Evolutionary conservation across 2,797 vertebrate genomes (phyloP).

Genomic region (Pseudochromis fuscus): DNA sequence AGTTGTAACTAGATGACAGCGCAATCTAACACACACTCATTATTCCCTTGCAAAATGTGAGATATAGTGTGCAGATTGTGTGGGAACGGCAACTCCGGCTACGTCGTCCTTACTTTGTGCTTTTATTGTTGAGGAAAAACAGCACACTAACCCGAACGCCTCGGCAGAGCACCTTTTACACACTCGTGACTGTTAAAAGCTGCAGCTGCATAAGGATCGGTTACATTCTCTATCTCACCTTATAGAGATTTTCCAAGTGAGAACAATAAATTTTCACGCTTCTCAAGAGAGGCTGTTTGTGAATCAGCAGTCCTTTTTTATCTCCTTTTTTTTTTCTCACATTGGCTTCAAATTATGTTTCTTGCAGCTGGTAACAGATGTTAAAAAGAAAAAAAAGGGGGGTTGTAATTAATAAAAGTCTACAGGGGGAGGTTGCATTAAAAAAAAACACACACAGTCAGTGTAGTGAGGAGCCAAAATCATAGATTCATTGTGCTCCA

Average conservation of each 20-base stretch:
- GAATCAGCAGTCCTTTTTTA: conserved; percentile 29
- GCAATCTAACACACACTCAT: conserved; percentile 14
- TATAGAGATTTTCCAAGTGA: conserved; percentile 63
- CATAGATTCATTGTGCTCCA: conserved; percentile 32
- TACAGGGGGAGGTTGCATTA: conserved; percentile 62
- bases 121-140: conserved; percentile 75
- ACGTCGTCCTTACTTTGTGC: conserved; percentile 60
- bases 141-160: conserved; percentile 48
- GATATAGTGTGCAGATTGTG: conserved; percentile 27
- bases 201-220: conserved; percentile 77
- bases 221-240: conserved; percentile 80
- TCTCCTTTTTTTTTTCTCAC: background rate
- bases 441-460: too few relatives aligned
- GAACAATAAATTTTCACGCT: conserved; percentile 63
- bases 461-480: conserved; percentile 62
- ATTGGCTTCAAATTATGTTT: conserved; percentile 70
- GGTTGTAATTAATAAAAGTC: conserved; percentile 71
- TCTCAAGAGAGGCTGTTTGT: conserved; percentile 41
- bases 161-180: conserved; percentile 65
- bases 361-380: conserved; percentile 75
- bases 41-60: conserved; percentile 18
- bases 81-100: conserved; percentile 60
- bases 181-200: conserved; percentile 59
- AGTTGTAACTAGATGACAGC: conserved; percentile 29
- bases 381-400: conserved; percentile 47